These are phyloP conservation scores for Elysia crispata DNA, from an alignment of 2,888 invertebrate species.

Conservation along the genomic window DNA sequence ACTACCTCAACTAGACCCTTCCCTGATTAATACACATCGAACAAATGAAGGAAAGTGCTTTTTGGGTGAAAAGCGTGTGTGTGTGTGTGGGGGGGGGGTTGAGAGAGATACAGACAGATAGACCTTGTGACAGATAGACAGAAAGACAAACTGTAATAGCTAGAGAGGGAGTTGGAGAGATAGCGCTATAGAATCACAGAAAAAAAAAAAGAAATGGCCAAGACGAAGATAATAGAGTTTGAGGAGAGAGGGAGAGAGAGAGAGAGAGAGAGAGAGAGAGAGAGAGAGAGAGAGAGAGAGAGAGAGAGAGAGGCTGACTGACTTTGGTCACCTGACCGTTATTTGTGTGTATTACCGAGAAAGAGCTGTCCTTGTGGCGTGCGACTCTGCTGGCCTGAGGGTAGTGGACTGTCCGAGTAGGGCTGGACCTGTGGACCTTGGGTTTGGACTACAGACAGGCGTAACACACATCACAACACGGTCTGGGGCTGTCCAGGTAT, in stretches of 20 bases:
- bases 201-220: not conserved
- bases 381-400: not conserved
- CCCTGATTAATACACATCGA: no score
- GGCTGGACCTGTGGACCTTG: not conserved
- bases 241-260: not conserved
- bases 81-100: not conserved
- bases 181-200: constrained; percentile 23
- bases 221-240: not conserved
- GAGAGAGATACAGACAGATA: constrained; percentile 34
- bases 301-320: constrained; percentile 17
- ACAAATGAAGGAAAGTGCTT: no score
- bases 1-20: no score
- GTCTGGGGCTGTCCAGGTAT: not conserved
- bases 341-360: no score
- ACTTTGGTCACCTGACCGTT: not conserved
- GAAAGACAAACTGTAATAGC: not conserved
- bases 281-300: constrained; percentile 33
- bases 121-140: constrained; percentile 26
- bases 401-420: not conserved
- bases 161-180: constrained; percentile 34
- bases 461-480: no score
- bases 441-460: not conserved
- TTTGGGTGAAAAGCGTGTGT: no score
- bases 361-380: not conserved
- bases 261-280: constrained; percentile 39